Evolutionary conservation across 2,888 invertebrate species (phyloP).

Genomic region (Didymodactylos carnosus): DNA sequence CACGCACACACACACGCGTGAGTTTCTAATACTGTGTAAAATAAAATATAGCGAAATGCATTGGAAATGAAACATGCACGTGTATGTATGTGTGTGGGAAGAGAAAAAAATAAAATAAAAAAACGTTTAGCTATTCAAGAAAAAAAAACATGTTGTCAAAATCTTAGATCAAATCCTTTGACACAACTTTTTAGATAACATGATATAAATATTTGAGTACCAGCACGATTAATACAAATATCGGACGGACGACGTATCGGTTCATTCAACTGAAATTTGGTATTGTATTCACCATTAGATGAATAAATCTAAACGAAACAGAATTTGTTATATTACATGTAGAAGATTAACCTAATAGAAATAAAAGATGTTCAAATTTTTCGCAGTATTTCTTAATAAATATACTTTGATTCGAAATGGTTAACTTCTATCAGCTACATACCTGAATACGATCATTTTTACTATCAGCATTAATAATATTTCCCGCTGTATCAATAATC

Average conservation of each 20-base stretch:
- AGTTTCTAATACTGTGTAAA: too few species aligned
- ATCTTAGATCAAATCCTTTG: background rate
- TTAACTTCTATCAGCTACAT: too few species aligned
- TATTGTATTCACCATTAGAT: background rate
- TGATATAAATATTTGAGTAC: background rate
- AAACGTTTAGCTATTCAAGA: too few species aligned
- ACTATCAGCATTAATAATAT: constrained; percentile 23
- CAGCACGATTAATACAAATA: background rate
- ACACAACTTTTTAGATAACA: background rate
- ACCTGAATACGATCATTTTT: constrained; percentile 19
- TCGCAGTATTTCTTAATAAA: too few species aligned
- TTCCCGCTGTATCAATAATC: constrained; percentile 20
- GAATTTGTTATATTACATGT: background rate
- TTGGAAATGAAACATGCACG: too few species aligned
- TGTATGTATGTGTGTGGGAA: too few species aligned
- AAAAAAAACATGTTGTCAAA: too few species aligned
- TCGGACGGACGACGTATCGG: background rate
- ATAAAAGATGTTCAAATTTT: background rate
- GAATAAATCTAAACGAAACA: background rate
- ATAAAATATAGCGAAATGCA: too few species aligned
- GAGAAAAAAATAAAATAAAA: too few species aligned
- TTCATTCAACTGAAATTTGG: background rate
- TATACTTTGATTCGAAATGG: too few species aligned
- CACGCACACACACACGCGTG: too few species aligned
- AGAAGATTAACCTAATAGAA: background rate